These are phyloP conservation scores for Blennius ocellaris DNA, from an alignment of 2,113 vertebrate genomes.

Conservation along the genomic window DNA sequence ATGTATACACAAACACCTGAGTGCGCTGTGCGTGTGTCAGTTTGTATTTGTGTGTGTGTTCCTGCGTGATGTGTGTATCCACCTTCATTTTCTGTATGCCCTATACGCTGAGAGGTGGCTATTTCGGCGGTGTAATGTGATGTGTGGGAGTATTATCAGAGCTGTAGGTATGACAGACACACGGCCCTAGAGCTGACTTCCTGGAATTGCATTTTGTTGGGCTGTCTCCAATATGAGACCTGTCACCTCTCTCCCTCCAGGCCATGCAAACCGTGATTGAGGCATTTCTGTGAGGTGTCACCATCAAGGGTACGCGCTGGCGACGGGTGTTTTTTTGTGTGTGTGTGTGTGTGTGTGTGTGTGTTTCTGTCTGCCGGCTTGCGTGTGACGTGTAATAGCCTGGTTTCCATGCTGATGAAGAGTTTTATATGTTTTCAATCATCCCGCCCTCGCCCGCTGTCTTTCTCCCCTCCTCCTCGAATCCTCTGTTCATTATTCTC, in stretches of 20 bases:
- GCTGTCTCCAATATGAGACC: slow-evolving; percentile 77
- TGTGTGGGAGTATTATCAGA: slow-evolving; percentile 73
- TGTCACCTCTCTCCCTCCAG: slow-evolving; percentile 84
- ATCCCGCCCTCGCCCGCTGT: not conserved
- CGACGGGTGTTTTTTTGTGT: slow-evolving; percentile 35
- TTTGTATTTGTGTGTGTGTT: slow-evolving; percentile 7
- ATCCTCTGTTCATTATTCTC: not conserved
- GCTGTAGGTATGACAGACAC: slow-evolving; percentile 77
- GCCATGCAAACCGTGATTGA: slow-evolving; percentile 82
- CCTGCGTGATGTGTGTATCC: not conserved
- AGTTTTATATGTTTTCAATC: slow-evolving; percentile 81
- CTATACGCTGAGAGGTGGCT: slow-evolving; percentile 53
- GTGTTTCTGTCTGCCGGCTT: slow-evolving; percentile 43
- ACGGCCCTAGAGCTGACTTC: slow-evolving; percentile 64
- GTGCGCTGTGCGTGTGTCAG: slow-evolving; percentile 2
- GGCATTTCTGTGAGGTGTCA: slow-evolving; percentile 80
- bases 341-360: too few species aligned
- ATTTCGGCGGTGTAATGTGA: slow-evolving; percentile 64
- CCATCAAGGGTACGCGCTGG: slow-evolving; percentile 53
- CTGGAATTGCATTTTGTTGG: slow-evolving; percentile 76
- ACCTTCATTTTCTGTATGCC: slow-evolving; percentile 35
- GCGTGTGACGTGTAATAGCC: slow-evolving; percentile 83
- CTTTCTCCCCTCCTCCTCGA: not conserved
- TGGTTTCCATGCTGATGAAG: slow-evolving; percentile 78
- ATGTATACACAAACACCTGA: slow-evolving; percentile 58